Percentiles rank a stretch among this genome's conserved stretches.
These are phyloP conservation scores for Telmatherina bonti DNA, from an alignment of 2,797 vertebrate species.

Conservation along the genomic window DNA sequence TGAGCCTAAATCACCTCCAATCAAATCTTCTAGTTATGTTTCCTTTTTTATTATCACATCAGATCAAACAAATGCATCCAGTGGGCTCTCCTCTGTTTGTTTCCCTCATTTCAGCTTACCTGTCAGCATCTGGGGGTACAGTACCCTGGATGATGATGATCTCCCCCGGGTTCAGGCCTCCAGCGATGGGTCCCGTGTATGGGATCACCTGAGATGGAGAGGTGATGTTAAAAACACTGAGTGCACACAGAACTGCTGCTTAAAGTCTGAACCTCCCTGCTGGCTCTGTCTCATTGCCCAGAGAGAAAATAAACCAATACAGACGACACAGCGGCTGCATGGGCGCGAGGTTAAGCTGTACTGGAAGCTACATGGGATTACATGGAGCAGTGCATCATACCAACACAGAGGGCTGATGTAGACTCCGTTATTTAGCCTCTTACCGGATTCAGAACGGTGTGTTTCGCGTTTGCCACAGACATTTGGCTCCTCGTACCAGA, in stretches of 20 bases:
- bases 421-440: slow-evolving; percentile 41
- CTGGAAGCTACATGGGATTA: slow-evolving; percentile 3
- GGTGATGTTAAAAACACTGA: slow-evolving; percentile 2
- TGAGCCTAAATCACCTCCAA: no score
- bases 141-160: slow-evolving; percentile 90
- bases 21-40: background rate
- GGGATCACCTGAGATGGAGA: slow-evolving; percentile 84
- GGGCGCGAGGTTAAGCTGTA: slow-evolving; percentile 6
- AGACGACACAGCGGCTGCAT: background rate
- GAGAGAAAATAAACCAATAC: background rate
- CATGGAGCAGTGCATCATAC: slow-evolving; percentile 2
- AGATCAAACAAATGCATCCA: no score
- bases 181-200: slow-evolving; percentile 89
- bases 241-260: background rate
- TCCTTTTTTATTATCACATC: no score
- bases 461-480: slow-evolving; percentile 85
- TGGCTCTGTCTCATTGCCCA: background rate
- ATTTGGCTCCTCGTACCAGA: slow-evolving; percentile 62
- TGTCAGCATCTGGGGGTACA: slow-evolving; percentile 88
- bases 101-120: slow-evolving; percentile 73
- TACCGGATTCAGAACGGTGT: slow-evolving; percentile 84
- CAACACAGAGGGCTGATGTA: background rate
- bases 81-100: no score
- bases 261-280: background rate
- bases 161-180: slow-evolving; percentile 88